These are phyloP conservation scores for Erethizon dorsatum DNA, from an alignment of 2,797 vertebrate species.

Conservation along the genomic window DNA sequence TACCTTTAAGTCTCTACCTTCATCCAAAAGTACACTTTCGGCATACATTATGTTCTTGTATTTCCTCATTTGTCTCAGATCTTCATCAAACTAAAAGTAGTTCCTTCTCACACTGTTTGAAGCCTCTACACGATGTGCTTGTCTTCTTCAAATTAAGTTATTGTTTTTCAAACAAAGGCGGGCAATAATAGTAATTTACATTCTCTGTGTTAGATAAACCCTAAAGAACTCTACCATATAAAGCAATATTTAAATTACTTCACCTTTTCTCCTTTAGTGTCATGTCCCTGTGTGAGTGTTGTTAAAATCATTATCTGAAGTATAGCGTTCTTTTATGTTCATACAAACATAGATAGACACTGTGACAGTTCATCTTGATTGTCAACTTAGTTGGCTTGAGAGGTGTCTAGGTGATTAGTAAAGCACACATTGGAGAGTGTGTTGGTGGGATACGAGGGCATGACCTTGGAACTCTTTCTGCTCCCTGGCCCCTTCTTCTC, in stretches of 20 bases:
- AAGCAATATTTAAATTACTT: background rate
- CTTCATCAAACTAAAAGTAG: background rate
- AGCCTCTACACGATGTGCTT: background rate
- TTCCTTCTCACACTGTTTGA: background rate
- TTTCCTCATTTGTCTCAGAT: background rate
- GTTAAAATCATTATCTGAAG: background rate
- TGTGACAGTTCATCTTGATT: background rate
- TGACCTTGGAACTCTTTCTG: background rate
- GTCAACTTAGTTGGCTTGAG: background rate
- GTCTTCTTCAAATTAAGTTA: background rate
- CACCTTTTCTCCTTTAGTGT: background rate
- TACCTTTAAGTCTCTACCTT: background rate
- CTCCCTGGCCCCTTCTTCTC: background rate
- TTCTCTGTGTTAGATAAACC: background rate
- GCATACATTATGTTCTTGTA: background rate
- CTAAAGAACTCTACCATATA: background rate
- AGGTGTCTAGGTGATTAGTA: background rate
- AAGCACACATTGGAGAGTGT: background rate
- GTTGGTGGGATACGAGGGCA: background rate
- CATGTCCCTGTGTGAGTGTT: background rate
- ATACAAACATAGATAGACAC: background rate
- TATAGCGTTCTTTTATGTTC: background rate
- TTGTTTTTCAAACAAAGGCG: background rate
- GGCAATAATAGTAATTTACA: background rate
- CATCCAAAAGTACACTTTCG: background rate